phyloP scores from a whole-genome alignment of 2,888 invertebrate genomes.

The Hemicrepidius hirtus region DNA sequence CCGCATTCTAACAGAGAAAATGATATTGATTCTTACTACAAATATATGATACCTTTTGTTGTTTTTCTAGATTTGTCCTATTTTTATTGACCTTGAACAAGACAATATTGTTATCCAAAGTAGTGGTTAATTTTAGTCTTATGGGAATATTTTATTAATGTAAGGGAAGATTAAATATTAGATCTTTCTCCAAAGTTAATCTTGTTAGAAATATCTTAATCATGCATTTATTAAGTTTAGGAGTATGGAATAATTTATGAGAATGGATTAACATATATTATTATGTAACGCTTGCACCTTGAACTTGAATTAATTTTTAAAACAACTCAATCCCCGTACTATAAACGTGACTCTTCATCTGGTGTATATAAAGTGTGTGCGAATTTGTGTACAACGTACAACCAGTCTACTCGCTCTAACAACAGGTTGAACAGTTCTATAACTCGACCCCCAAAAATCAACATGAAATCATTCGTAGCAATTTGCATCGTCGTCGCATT shows the following conservation, averaged over 20 bases:
- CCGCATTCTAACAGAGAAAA: no score
- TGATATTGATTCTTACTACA: no score
- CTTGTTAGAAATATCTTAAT: no score
- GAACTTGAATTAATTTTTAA: not conserved
- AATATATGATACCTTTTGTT: no score
- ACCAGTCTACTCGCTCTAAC: not conserved
- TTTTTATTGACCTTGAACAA: no score
- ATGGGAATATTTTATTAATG: no score
- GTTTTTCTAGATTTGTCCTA: no score
- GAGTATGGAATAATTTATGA: not conserved
- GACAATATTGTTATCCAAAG: no score
- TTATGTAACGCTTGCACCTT: not conserved
- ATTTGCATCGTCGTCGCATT: slow-evolving; percentile 5
- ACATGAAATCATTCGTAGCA: slow-evolving; percentile 13
- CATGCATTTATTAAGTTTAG: no score
- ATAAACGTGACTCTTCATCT: slow-evolving; percentile 2
- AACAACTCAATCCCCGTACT: no score
- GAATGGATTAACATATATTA: not conserved
- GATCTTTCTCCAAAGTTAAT: no score
- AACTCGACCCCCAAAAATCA: not conserved
- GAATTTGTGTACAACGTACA: not conserved
- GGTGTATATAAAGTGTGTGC: slow-evolving; percentile 1
- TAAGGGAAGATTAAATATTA: not conserved
- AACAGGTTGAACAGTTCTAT: not conserved
- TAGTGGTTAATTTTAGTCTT: no score